Base-by-base conservation (phyloP, 2,113 vertebrate species). In the Ceyx margarethae region DNA sequence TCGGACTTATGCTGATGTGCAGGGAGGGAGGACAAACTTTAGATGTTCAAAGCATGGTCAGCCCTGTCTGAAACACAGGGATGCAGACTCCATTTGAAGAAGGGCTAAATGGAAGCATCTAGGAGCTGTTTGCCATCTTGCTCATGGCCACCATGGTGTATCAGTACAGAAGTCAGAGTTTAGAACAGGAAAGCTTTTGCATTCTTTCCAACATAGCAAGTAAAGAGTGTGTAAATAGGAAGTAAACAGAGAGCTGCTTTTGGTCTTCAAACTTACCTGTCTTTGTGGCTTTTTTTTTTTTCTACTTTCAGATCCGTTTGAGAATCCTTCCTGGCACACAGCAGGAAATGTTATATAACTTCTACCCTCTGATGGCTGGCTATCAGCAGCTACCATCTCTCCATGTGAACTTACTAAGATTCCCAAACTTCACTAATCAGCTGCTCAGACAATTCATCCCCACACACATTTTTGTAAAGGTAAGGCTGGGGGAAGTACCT, bases 311-410 rank as follows among this genome's bases (percentile, higher is more conserved):
- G 99, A 98, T 99, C 66, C 98, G 98, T 35, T 95, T 99, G 50
- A 98, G 98, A 78, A 99, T 99, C 94, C 98, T 99, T 4, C 99
- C 99, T 3, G 99, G 98, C 35, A 97, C 98, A 0, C 95, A 99
- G 87, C 99, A 99, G 97, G 98, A 99, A 76, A 98, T 99, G 98
- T 60, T 99, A 3, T 99, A 99, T 86, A 99, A 99, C 84, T 99
- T 98, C 94, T 99, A 99, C 60, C 99, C 99, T 10, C 98, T 99
- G 66, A 99, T 99, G 99, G 99, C 99, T 10, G 99, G 99, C 2
- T 99, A 99, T 95, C 99, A 99, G 85, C 98, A 97, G 78, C 97
- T 99, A 43, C 99, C 99, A 1, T 98, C 98, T 75, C 99, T 99
- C 62, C 98, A 97, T 45, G 97, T 99, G 74, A 98, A 95, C 89